Percentiles rank a stretch among this genome's conserved stretches.
These are phyloP conservation scores for Sebastes matsubarae DNA, from an alignment of 2,797 vertebrate species.

Conservation along the genomic window DNA sequence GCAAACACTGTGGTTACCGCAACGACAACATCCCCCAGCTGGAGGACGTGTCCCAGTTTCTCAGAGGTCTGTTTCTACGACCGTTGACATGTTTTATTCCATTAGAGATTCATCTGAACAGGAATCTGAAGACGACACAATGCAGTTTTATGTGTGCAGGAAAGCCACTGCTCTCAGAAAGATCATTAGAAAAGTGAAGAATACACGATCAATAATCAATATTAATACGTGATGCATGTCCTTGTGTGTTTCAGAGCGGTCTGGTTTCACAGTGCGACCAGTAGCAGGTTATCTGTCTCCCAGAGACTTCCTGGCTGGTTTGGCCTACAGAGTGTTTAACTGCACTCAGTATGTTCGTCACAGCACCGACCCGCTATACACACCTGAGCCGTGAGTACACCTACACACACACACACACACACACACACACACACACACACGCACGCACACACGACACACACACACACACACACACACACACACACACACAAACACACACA, in stretches of 20 bases:
- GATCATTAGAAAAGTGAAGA: neutral
- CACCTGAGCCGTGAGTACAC: slow-evolving; percentile 94
- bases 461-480: too few species aligned
- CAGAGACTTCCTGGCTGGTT: slow-evolving; percentile 93
- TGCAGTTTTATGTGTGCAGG: neutral
- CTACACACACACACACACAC: neutral
- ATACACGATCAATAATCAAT: neutral
- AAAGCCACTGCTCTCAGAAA: neutral
- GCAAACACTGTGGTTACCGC: slow-evolving; percentile 91
- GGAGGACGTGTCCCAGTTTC: slow-evolving; percentile 92
- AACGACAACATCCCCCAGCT: slow-evolving; percentile 96
- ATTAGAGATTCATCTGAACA: neutral
- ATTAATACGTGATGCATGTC: neutral
- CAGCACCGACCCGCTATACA: slow-evolving; percentile 96
- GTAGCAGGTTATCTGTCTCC: slow-evolving; percentile 97
- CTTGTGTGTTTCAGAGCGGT: slow-evolving; percentile 85
- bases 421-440: neutral
- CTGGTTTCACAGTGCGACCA: slow-evolving; percentile 94
- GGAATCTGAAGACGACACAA: neutral
- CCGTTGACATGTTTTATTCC: too few species aligned
- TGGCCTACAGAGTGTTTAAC: slow-evolving; percentile 96
- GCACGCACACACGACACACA: too few species aligned
- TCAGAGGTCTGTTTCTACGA: slow-evolving; percentile 74
- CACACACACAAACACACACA: neutral
- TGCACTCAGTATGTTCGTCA: slow-evolving; percentile 97